phyloP scores from a whole-genome alignment of 1,140 invertebrate species.

The Vollenhovia emeryi region DNA sequence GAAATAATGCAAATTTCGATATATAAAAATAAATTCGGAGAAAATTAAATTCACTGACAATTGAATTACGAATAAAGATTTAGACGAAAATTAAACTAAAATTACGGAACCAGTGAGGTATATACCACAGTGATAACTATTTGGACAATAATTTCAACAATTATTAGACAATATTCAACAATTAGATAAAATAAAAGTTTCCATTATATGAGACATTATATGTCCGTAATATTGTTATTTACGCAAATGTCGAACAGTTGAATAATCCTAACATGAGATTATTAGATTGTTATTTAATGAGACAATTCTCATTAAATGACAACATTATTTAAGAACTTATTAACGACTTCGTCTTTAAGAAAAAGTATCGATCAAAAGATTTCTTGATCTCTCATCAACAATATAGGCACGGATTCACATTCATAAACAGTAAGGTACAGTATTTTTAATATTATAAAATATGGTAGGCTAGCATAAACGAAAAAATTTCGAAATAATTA shows the following conservation, averaged over 20 bases:
- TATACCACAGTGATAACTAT: background rate
- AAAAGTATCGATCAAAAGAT: background rate
- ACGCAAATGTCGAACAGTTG: background rate
- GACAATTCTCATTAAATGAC: too few relatives aligned
- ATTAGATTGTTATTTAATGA: too few relatives aligned
- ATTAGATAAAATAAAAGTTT: background rate
- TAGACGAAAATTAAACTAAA: background rate
- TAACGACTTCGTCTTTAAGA: too few relatives aligned
- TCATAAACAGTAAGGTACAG: background rate
- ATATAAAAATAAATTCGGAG: background rate
- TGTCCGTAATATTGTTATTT: background rate
- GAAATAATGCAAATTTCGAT: slow-evolving; percentile 14
- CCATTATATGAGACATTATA: background rate
- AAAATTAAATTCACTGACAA: slow-evolving; percentile 20
- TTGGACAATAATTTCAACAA: background rate
- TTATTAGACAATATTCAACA: background rate
- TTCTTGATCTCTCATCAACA: background rate
- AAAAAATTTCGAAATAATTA: background rate
- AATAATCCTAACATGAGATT: background rate
- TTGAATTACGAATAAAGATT: background rate
- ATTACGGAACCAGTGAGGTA: background rate
- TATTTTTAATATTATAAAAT: background rate
- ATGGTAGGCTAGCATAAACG: background rate
- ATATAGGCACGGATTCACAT: background rate
- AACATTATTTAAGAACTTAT: too few relatives aligned